A percentile compares a stretch with the other conserved stretches of the same genome.
Conservation (phyloP, 2,113 vertebrate species). For the Danionella cerebrum region DNA sequence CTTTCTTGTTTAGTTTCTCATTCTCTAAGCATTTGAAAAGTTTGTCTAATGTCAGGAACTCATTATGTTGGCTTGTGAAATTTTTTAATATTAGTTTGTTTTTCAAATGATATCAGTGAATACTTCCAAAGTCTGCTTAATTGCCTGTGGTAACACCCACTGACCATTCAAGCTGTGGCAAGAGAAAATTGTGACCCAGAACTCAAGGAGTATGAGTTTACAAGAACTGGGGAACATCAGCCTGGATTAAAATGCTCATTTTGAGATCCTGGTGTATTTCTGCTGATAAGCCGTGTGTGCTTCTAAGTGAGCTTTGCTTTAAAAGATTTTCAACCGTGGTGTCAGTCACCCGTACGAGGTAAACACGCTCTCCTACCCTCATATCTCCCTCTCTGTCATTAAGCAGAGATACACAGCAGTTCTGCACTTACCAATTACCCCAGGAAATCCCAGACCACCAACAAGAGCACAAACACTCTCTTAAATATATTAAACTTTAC, state of each 20-base stretch:
- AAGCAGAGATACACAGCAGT: not conserved
- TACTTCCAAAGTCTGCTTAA: not conserved
- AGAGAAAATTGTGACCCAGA: not conserved
- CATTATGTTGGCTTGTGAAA: too few species aligned
- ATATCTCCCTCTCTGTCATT: not conserved
- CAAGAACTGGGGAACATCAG: not conserved
- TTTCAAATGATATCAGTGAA: not conserved
- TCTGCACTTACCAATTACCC: not conserved
- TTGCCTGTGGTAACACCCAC: not conserved
- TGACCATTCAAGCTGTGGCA: not conserved
- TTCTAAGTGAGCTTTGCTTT: not conserved
- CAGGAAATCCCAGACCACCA: not conserved
- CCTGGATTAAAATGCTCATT: not conserved
- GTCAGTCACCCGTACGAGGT: constrained; percentile 10
- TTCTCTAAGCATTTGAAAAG: too few species aligned
- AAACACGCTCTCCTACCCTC: not conserved
- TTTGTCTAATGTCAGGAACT: too few species aligned
- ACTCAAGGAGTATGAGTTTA: not conserved
- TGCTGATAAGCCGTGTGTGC: not conserved
- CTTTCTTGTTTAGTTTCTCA: not conserved
- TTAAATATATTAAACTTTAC: too few species aligned
- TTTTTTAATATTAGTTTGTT: too few species aligned
- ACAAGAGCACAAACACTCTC: not conserved
- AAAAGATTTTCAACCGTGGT: not conserved
- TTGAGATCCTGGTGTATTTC: not conserved